These are phyloP conservation scores for Anagrus nilaparvatae DNA, from an alignment of 1,140 invertebrate species.

Conservation along the genomic window DNA sequence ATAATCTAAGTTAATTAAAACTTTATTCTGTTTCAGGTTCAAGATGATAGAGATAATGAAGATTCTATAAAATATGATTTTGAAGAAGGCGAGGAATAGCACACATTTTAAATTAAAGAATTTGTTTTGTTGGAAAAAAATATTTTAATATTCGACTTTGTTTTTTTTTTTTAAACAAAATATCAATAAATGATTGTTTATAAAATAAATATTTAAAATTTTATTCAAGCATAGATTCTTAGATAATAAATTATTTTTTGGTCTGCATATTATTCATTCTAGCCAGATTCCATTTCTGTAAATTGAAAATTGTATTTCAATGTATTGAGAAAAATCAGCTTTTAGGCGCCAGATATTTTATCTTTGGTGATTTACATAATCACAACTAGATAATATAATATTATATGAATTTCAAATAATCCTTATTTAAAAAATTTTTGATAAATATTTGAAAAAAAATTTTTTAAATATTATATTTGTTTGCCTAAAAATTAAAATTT, in stretches of 20 bases:
- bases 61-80: constrained; percentile 15
- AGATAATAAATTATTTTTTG: too few species aligned
- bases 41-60: constrained; percentile 24
- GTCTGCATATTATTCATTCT: too few species aligned
- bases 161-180: too few species aligned
- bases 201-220: too few species aligned
- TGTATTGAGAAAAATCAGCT: not conserved
- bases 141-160: too few species aligned
- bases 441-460: constrained; percentile 1
- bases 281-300: too few species aligned
- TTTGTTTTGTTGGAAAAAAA: constrained; percentile 11
- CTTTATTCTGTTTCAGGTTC: constrained; percentile 28
- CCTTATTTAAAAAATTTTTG: not conserved
- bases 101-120: constrained; percentile 4
- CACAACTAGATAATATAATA: constrained; percentile 12
- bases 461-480: too few species aligned
- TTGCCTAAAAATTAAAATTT: too few species aligned
- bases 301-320: not conserved
- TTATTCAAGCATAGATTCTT: too few species aligned
- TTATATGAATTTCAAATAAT: constrained; percentile 17
- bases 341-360: not conserved
- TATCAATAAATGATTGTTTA: too few species aligned
- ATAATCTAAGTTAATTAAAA: constrained; percentile 1
- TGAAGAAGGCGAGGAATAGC: constrained; percentile 12
- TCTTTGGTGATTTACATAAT: not conserved